A percentile compares a stretch with the other conserved stretches of the same genome.
Evolutionary conservation across 2,888 invertebrate genomes (phyloP).

Genomic region (Diadegma fenestrale): DNA sequence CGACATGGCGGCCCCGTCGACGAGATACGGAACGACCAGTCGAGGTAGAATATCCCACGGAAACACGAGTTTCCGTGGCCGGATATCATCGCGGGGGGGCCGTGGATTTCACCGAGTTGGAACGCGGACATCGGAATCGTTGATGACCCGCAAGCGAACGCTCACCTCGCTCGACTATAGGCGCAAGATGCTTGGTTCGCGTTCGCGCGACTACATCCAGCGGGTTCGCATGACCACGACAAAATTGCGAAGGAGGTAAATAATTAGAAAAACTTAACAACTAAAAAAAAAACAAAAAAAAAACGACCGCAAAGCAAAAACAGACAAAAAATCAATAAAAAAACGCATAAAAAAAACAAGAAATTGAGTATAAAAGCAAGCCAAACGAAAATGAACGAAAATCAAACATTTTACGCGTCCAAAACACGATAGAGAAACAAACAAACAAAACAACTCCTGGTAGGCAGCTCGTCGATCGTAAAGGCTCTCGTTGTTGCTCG

Average conservation of each 20-base stretch:
- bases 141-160: constrained; percentile 82
- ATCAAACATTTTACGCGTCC: constrained; percentile 16
- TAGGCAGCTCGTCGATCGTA: constrained; percentile 59
- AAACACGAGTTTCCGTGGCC: constrained; percentile 80
- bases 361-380: constrained; percentile 47
- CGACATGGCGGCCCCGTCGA: constrained; percentile 80
- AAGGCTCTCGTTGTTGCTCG: constrained; percentile 56
- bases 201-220: constrained; percentile 83
- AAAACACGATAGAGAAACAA: constrained; percentile 27
- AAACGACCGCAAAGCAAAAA: constrained; percentile 62
- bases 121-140: constrained; percentile 78
- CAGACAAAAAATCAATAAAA: constrained; percentile 66
- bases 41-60: constrained; percentile 82
- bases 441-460: constrained; percentile 30
- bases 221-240: constrained; percentile 82
- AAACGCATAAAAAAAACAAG: background rate
- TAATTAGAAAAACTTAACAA: constrained; percentile 77
- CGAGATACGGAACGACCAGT: constrained; percentile 78
- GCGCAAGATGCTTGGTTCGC: constrained; percentile 82
- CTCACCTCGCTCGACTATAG: constrained; percentile 82
- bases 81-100: constrained; percentile 80
- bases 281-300: constrained; percentile 56
- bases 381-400: constrained; percentile 11
- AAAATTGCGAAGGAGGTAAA: constrained; percentile 84
- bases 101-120: constrained; percentile 81